Percentiles rank a stretch among this genome's conserved stretches.
phyloP scores from a whole-genome alignment of 2,113 vertebrate genomes.

The Dendrocopos noguchii region DNA sequence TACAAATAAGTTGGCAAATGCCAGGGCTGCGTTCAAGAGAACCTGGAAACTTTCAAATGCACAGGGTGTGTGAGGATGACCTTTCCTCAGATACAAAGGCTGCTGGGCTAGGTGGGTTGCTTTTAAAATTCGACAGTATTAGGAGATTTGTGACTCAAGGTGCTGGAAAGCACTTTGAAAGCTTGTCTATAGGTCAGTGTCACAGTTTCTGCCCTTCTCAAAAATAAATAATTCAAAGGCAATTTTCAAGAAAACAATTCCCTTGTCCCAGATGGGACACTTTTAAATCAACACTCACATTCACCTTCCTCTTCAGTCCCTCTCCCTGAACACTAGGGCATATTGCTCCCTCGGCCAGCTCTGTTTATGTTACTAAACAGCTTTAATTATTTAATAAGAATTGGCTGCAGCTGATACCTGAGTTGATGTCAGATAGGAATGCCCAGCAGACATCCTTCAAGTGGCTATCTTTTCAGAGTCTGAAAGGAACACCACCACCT shows the following conservation, averaged over 20 bases:
- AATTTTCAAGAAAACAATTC: background rate
- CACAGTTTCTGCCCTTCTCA: background rate
- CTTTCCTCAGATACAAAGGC: conserved; percentile 9
- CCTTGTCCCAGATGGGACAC: background rate
- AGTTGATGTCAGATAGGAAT: background rate
- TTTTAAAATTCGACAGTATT: background rate
- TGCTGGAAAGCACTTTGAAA: background rate
- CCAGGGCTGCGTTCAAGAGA: conserved; percentile 10
- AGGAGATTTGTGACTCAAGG: background rate
- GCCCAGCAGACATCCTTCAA: background rate
- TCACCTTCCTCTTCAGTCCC: background rate
- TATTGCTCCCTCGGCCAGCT: background rate
- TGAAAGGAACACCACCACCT: background rate
- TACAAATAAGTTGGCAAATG: conserved; percentile 30
- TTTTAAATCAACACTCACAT: background rate
- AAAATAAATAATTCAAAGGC: background rate
- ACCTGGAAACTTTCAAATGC: background rate
- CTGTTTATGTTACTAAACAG: background rate
- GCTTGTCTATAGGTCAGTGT: background rate
- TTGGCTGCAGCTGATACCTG: background rate
- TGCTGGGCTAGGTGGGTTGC: background rate
- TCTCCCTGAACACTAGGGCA: background rate
- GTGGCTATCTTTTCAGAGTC: background rate
- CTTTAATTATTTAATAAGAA: background rate
- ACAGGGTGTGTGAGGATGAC: background rate